A percentile compares a stretch with the other conserved stretches of the same genome.
These are phyloP conservation scores for Gastrophryne carolinensis DNA, from an alignment of 2,797 vertebrate species.

Conservation along the genomic window DNA sequence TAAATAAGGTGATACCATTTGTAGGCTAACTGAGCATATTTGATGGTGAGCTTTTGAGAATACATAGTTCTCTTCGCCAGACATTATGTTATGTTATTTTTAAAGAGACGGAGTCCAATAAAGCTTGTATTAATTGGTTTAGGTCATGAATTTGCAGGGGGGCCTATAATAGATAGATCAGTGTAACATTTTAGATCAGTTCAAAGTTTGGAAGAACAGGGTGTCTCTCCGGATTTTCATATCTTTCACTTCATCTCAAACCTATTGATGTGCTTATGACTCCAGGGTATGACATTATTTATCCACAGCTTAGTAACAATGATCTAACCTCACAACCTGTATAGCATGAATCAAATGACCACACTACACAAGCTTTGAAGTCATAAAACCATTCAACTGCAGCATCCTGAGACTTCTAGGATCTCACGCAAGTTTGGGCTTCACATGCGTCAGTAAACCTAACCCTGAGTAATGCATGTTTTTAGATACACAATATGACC, in stretches of 20 bases:
- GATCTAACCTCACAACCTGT: not conserved
- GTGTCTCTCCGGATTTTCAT: not conserved
- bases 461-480: not conserved
- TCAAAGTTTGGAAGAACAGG: not conserved
- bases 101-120: no score
- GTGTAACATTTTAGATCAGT: no score
- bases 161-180: no score
- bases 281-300: not conserved
- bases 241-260: not conserved
- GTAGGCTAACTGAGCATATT: no score
- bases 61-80: no score
- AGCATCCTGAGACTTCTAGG: not conserved
- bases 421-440: not conserved
- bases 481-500: not conserved
- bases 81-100: no score
- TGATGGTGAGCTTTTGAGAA: no score
- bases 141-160: no score
- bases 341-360: conserved; percentile 4
- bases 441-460: not conserved
- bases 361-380: not conserved
- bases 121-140: no score
- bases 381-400: not conserved
- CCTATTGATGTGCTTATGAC: not conserved
- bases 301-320: not conserved
- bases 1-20: no score